Base-by-base conservation (phyloP, 2,113 vertebrate genomes). In the Procavia capensis region DNA sequence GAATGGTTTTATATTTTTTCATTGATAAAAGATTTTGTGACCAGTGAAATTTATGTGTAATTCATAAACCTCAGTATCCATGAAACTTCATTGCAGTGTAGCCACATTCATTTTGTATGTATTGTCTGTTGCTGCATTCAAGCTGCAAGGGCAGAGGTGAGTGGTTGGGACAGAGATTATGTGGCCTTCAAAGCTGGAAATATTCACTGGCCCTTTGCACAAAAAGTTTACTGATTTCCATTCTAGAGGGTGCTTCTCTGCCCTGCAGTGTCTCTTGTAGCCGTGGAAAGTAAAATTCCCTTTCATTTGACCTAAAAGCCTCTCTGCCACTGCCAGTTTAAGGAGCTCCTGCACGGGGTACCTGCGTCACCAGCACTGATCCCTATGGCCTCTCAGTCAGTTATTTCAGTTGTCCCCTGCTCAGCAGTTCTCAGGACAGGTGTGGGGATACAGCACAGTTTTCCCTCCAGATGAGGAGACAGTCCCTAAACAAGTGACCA, bases 1-100 rank as follows among this genome's bases (percentile, higher is more conserved):
- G n/a, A n/a, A n/a, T n/a, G n/a, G n/a, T n/a, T n/a, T n/a, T n/a
- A n/a, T n/a, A n/a, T n/a, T n/a, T n/a, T n/a, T n/a, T n/a, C n/a
- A n/a, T n/a, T n/a, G n/a, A n/a, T n/a, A n/a, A n/a, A n/a, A n/a
- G 50, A 43, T 89, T 92, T 80, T 79, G 36, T 45, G 80, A 80
- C 36, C 25, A 45, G 45, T 76, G 25, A 87, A 39, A 75, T 19
- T 41, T 36, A 17, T 34, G 36, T 22, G 9, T 84, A 54, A 88
- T 64, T 22, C 25, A 54, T 54, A 45, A 1, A 66, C 63, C 39
- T 92, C 36, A 20, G 2, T 29, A 59, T 29, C 74, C 3, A 8
- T 29, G 81, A 85, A 91, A 25, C 85, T 81, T 29, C n/a, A 50
- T 54, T 68, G 45, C 10, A 8, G 54, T 66, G 11, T 10, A 39